A percentile compares a stretch with the other conserved stretches of the same genome.
phyloP scores from a whole-genome alignment of 1,140 invertebrate genomes.

The Brachionus asplanchnoidis region DNA sequence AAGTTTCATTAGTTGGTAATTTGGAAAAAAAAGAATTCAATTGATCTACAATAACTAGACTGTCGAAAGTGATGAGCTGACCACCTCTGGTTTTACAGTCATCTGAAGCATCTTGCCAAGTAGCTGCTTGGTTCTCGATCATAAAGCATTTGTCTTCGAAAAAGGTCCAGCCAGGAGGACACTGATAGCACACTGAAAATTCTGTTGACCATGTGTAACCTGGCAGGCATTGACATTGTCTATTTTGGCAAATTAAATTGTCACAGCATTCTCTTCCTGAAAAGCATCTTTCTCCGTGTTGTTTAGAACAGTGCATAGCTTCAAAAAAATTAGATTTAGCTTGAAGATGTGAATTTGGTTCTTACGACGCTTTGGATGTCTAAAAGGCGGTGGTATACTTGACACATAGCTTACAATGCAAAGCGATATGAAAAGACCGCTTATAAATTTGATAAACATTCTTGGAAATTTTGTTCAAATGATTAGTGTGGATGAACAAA shows the following conservation, averaged over 20 bases:
- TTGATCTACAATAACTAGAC: not conserved
- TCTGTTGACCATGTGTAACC: not conserved
- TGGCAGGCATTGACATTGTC: not conserved
- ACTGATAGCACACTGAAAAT: not conserved
- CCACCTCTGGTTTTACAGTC: not conserved
- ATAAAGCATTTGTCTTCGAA: conserved; percentile 9
- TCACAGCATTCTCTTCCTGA: not conserved
- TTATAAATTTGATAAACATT: not conserved
- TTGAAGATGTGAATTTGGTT: no score
- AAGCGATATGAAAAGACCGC: not conserved
- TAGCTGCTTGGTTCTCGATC: not conserved
- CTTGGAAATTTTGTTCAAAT: not conserved
- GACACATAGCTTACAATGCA: not conserved
- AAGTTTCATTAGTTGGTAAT: not conserved
- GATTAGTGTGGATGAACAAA: not conserved
- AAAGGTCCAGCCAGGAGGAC: not conserved
- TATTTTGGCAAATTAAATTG: not conserved
- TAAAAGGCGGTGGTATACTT: not conserved
- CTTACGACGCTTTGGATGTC: not conserved
- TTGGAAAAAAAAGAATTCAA: not conserved
- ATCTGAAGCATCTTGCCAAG: not conserved
- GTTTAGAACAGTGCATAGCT: not conserved
- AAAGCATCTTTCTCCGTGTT: not conserved
- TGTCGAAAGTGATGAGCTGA: not conserved
- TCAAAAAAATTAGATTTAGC: not conserved